Evolutionary conservation across 2,888 invertebrate genomes (phyloP).

Genomic region (Dione juno): DNA sequence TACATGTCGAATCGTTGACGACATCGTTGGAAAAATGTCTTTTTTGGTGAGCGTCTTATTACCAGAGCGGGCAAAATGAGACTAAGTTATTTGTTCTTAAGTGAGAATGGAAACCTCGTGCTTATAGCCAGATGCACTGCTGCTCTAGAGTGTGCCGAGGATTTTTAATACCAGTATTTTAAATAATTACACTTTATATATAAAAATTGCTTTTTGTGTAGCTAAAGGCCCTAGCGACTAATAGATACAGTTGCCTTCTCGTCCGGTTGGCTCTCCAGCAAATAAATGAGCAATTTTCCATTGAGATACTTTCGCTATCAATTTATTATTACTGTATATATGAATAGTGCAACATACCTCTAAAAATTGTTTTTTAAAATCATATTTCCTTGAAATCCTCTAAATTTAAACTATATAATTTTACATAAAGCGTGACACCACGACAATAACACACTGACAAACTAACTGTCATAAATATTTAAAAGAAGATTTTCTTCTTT

Average conservation of each 20-base stretch:
- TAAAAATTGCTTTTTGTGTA: too few relatives aligned
- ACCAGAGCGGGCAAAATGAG: too few relatives aligned
- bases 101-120: too few relatives aligned
- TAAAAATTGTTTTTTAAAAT: conserved; percentile 2
- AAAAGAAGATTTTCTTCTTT: conserved; percentile 30
- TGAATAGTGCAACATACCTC: background rate
- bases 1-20: background rate
- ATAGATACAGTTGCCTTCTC: background rate
- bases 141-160: too few relatives aligned
- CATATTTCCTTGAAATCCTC: conserved; percentile 36
- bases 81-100: too few relatives aligned
- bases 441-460: conserved; percentile 34
- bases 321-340: background rate
- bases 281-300: background rate
- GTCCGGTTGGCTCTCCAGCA: background rate
- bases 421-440: conserved; percentile 29
- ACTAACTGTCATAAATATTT: conserved; percentile 22
- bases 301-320: background rate
- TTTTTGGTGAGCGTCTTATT: too few relatives aligned
- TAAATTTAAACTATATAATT: conserved; percentile 34
- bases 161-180: too few relatives aligned
- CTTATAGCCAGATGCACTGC: too few relatives aligned
- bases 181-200: too few relatives aligned
- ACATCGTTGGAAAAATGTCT: too few relatives aligned
- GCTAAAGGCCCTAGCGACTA: too few relatives aligned